Base-by-base conservation (phyloP, 2,113 vertebrate genomes). In the Pelodiscus sinensis region DNA sequence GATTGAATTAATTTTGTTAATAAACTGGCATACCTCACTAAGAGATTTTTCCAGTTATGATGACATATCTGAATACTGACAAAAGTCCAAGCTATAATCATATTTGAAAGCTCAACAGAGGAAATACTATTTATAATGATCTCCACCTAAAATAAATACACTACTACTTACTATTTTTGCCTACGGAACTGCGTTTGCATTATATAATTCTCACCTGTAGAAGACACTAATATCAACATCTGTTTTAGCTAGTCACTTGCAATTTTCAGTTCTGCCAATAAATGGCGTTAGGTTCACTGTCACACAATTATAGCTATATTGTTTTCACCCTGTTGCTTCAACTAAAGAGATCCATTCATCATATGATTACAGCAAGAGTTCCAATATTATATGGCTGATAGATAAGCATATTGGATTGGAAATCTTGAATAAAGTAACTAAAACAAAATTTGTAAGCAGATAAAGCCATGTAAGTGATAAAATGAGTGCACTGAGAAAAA, bases 61-160 rank as follows among this genome's bases (percentile, higher is more conserved):
- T 68, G 84, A 94, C 12, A 68, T 81, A 94, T 92, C 75, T 97
- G 89, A 89, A 92, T 77, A 85, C n/a, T 86, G 86, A 81, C 44
- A 89, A 54, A 8, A 88, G 84, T 81, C 84, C 89, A 92, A 87
- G 82, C 92, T 95, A 90, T 25, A 93, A 75, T 44, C 86, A 95
- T 86, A 27, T 78, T 94, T 96, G 58, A 82, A 92, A 96, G 84
- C 82, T 87, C 44, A 88, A 84, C 65, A 92, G 38, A 92, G 68
- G 90, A 84, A 56, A n/a, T 78, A 91, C 78, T 90, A 60, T 90
- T 89, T 92, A 95, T 95, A 95, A 96, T 93, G 88, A 90, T 88
- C 93, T 93, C n/a, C 89, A 89, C 68, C 31, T 77, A 29, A 87
- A 84, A 19, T 83, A 93, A 93, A 91, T 83, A 65, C 1, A 25